Evolutionary conservation across 2,797 vertebrate genomes (phyloP).

Genomic region (Notoglanidium macrostoma): DNA sequence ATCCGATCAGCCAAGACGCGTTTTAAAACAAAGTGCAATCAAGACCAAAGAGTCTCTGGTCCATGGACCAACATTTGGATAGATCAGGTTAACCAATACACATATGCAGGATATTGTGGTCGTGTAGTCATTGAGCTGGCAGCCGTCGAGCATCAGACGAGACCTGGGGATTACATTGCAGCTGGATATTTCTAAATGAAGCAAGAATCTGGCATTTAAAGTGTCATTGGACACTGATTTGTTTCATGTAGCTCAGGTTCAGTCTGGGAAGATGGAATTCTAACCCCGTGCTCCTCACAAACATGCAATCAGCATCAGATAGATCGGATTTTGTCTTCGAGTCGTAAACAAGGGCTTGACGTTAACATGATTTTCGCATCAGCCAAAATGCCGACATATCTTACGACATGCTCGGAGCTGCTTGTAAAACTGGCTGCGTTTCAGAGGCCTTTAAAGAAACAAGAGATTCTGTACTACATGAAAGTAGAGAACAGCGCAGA

Average conservation of each 20-base stretch:
- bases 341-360: too few relatives aligned
- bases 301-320: too few relatives aligned
- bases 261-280: too few relatives aligned
- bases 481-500: not conserved
- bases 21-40: too few relatives aligned
- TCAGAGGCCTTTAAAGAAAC: not conserved
- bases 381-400: not conserved
- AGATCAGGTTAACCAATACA: not conserved
- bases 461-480: not conserved
- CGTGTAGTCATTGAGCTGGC: not conserved
- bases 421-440: not conserved
- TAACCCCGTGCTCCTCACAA: too few relatives aligned
- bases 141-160: not conserved
- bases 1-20: too few relatives aligned
- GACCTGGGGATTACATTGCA: not conserved
- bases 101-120: not conserved
- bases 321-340: too few relatives aligned
- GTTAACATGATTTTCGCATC: too few relatives aligned
- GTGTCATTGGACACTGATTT: not conserved
- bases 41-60: not conserved
- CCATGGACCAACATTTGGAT: not conserved
- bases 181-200: not conserved
- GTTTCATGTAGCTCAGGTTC: too few relatives aligned
- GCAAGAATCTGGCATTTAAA: not conserved
- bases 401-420: not conserved